Conservation (phyloP, 2,797 vertebrate species). For the Microcaecilia unicolor region DNA sequence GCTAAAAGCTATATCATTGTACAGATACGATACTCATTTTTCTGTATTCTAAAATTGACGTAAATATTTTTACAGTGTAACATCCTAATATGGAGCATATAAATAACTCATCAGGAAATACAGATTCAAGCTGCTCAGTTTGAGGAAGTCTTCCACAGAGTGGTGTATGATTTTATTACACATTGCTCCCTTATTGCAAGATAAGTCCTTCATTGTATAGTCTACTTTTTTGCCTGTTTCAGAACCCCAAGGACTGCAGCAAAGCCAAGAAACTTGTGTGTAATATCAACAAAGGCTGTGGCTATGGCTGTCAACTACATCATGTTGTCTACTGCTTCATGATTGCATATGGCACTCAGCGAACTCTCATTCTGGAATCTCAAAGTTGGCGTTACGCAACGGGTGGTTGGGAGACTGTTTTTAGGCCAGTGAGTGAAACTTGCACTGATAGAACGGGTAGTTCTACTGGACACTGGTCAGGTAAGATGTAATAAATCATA, state of each 20-base stretch:
- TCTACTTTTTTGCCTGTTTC: conserved; percentile 12
- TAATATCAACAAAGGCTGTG: conserved; percentile 98
- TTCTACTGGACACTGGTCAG: conserved; percentile 91
- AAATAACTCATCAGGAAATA: conserved; percentile 17
- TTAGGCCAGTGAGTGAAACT: conserved; percentile 86
- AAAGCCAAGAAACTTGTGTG: conserved; percentile 95
- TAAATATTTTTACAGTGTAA: conserved; percentile 26
- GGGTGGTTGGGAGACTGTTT: conserved; percentile 92
- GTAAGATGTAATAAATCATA: too few relatives aligned
- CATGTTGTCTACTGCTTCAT: conserved; percentile 98
- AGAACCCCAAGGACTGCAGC: conserved; percentile 95
- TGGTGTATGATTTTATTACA: conserved; percentile 10
- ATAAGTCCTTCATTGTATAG: background rate
- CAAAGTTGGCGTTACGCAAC: conserved; percentile 96
- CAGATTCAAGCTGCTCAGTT: too few relatives aligned
- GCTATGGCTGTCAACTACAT: conserved; percentile 94
- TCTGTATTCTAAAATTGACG: conserved; percentile 20
- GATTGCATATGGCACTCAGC: conserved; percentile 92
- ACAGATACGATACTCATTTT: too few relatives aligned
- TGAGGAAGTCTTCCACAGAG: background rate
- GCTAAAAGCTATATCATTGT: background rate
- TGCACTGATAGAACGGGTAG: conserved; percentile 82
- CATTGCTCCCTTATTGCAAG: conserved; percentile 5
- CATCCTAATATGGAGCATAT: conserved; percentile 15
- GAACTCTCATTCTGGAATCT: conserved; percentile 90